A percentile compares a stretch with the other conserved stretches of the same genome.
phyloP scores from a whole-genome alignment of 2,797 vertebrate species.

The Garrulus glandarius region DNA sequence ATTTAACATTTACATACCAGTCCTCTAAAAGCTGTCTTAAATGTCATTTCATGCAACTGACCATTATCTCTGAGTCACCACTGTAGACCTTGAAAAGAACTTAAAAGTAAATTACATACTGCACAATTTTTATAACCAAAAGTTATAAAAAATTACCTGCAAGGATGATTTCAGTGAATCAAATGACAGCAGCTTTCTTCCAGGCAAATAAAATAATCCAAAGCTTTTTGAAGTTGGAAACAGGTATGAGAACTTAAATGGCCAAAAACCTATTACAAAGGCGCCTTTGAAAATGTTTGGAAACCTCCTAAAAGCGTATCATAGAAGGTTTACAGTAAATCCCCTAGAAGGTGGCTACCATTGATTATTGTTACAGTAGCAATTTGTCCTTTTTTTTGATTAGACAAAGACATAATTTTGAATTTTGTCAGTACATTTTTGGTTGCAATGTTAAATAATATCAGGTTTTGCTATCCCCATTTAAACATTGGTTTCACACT shows the following conservation, averaged over 20 bases:
- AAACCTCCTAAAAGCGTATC: neutral
- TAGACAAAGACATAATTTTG: neutral
- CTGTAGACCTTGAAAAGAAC: neutral
- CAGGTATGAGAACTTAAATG: neutral
- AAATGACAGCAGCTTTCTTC: neutral
- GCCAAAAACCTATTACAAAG: neutral
- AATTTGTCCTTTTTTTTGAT: neutral
- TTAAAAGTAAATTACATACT: constrained; percentile 8
- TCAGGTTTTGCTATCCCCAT: neutral
- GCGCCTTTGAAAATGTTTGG: neutral
- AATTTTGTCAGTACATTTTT: neutral
- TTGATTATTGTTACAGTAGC: neutral
- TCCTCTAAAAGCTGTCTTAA: neutral
- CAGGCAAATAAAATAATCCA: neutral
- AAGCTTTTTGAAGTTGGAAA: neutral
- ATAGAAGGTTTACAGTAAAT: neutral
- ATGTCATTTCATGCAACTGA: neutral
- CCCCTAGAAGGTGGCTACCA: neutral
- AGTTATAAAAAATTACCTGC: neutral
- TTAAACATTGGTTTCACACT: neutral
- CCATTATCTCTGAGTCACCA: constrained; percentile 38
- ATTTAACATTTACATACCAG: neutral
- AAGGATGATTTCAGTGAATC: neutral
- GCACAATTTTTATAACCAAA: neutral
- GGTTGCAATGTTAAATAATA: neutral